A percentile compares a stretch with the other conserved stretches of the same genome.
Evolutionary conservation across 2,888 invertebrate species (phyloP).

Genomic region (Prosapia bicincta): DNA sequence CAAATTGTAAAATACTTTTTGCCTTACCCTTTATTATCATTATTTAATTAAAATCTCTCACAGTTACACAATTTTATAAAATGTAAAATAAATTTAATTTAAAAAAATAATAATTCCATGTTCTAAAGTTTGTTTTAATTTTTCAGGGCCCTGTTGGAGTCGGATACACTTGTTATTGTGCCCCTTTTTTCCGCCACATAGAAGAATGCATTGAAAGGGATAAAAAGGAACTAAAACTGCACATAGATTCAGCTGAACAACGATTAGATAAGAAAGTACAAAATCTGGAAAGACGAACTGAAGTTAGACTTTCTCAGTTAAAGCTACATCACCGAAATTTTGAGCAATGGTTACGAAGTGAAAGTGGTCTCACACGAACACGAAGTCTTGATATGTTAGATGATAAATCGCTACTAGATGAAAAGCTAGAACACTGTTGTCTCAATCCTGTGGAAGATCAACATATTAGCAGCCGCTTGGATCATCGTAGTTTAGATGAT

Average conservation of each 20-base stretch:
- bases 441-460: constrained; percentile 35
- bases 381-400: constrained; percentile 69
- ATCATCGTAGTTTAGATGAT: constrained; percentile 32
- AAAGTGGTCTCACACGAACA: constrained; percentile 56
- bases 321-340: constrained; percentile 64
- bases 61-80: too few relatives aligned
- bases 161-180: constrained; percentile 90
- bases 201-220: constrained; percentile 79
- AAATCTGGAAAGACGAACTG: constrained; percentile 68
- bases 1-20: too few relatives aligned
- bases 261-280: constrained; percentile 77
- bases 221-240: constrained; percentile 72
- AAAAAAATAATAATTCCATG: too few relatives aligned
- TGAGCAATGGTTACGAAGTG: constrained; percentile 66
- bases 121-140: constrained; percentile 8
- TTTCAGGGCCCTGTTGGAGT: constrained; percentile 82
- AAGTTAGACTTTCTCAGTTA: constrained; percentile 66
- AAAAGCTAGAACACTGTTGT: neutral
- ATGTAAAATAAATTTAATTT: too few relatives aligned
- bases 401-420: constrained; percentile 42
- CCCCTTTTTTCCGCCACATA: constrained; percentile 85
- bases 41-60: too few relatives aligned
- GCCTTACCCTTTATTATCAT: too few relatives aligned
- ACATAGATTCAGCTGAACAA: constrained; percentile 75
- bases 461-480: constrained; percentile 44